phyloP scores from a whole-genome alignment of 92 coral and sea anemone genomes.

The Epizoanthus stellaris region DNA sequence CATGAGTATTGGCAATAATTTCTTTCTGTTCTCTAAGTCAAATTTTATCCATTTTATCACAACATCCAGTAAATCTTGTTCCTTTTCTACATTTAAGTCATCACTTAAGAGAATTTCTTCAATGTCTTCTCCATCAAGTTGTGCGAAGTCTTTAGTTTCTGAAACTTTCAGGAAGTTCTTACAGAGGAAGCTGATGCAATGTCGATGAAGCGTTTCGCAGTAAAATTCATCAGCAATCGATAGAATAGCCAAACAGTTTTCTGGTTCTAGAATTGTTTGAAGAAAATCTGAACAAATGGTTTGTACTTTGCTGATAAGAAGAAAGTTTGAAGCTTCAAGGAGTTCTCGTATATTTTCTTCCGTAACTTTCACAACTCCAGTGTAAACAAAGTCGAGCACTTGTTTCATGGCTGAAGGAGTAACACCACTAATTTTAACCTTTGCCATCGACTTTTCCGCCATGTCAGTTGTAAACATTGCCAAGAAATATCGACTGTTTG shows the following conservation, averaged over 20 bases:
- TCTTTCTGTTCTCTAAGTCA: slow-evolving; percentile 54
- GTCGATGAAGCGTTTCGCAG: slow-evolving; percentile 62
- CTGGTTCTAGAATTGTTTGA: slow-evolving; percentile 59
- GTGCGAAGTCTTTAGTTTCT: slow-evolving; percentile 68
- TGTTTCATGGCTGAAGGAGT: slow-evolving; percentile 66
- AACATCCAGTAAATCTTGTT: slow-evolving; percentile 69
- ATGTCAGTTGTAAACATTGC: slow-evolving; percentile 94
- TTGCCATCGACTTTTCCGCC: slow-evolving; percentile 76
- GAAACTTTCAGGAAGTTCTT: slow-evolving; percentile 61
- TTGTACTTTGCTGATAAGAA: slow-evolving; percentile 68
- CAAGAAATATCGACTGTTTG: slow-evolving; percentile 82
- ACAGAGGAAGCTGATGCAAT: slow-evolving; percentile 62
- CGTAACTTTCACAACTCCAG: slow-evolving; percentile 70
- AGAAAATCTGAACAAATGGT: slow-evolving; percentile 77
- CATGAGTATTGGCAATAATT: slow-evolving; percentile 50
- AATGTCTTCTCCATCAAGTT: slow-evolving; percentile 50
- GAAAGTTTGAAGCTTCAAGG: slow-evolving; percentile 81
- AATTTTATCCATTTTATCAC: slow-evolving; percentile 69
- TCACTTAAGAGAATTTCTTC: slow-evolving; percentile 74
- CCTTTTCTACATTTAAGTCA: slow-evolving; percentile 78
- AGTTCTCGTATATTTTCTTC: slow-evolving; percentile 72
- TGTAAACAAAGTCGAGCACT: slow-evolving; percentile 86
- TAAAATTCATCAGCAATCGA: slow-evolving; percentile 81
- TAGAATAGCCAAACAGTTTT: slow-evolving; percentile 78
- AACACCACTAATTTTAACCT: slow-evolving; percentile 57